phyloP scores from a whole-genome alignment of 2,113 vertebrate species.

The Panthera leo region DNA sequence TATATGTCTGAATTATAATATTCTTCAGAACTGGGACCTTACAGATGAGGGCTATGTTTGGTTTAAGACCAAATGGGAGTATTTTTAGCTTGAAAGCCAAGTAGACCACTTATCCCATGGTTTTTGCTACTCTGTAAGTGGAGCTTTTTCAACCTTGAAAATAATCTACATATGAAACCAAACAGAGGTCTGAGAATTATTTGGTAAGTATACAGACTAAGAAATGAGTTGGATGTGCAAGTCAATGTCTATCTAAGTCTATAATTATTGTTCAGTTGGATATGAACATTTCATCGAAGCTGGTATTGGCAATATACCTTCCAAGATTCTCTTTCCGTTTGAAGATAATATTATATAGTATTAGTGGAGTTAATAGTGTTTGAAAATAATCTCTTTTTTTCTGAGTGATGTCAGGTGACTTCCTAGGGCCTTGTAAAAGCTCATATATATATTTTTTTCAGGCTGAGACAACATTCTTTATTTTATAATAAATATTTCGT shows the following conservation, averaged over 20 bases:
- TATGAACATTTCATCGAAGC: neutral
- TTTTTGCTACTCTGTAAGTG: neutral
- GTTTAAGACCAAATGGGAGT: neutral
- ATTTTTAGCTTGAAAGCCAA: neutral
- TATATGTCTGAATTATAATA: neutral
- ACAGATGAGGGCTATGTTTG: neutral
- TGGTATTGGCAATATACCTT: neutral
- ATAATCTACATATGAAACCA: neutral
- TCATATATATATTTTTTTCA: constrained; percentile 40
- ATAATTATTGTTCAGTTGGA: neutral
- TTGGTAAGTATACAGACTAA: neutral
- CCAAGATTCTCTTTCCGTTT: neutral
- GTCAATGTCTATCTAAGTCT: neutral
- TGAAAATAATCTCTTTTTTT: neutral
- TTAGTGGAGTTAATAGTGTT: neutral
- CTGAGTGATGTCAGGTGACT: neutral
- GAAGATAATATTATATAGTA: neutral
- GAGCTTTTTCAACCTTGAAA: neutral
- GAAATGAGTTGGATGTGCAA: neutral
- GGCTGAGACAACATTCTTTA: neutral
- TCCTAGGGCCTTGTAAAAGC: neutral
- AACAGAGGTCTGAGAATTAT: neutral
- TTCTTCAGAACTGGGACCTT: neutral
- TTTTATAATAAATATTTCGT: neutral
- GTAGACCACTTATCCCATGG: neutral